Evolutionary conservation across 2,113 vertebrate species (phyloP), one percentile per base, ranked within the genome.

Genomic region (Nansenia antarctica): DNA sequence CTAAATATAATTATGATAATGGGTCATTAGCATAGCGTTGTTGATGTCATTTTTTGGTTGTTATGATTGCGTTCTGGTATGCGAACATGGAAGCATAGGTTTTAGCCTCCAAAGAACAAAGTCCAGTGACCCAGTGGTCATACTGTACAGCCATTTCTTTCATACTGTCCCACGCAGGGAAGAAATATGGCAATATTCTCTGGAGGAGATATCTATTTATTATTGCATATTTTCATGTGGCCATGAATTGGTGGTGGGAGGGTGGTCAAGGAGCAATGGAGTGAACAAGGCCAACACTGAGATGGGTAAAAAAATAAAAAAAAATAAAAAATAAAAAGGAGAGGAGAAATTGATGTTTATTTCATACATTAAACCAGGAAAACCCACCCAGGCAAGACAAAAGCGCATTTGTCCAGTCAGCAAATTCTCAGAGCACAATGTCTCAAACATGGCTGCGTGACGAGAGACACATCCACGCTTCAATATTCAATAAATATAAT

Each of bases 401-500:
- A 60, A 60, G 31, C 72, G 73, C 72, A 78, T 70, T 74, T 82
- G 79, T 79, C 64, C 34, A 70, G 77, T 89, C 85, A 88, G 85
- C 85, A 76, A 34, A 60, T 6, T 45, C 61, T 63, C 74, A 1
- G n/a, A 67, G 66, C 70, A 15, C 68, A 67, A 57, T 71, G 66
- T 73, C 70, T 81, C 77, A 22, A 78, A 82, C 67, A 67, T 7
- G 69, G 89, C 86, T 86, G 81, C 82, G 83, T 18, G 20, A 57
- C n/a, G 89, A 90, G 93, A 93, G 76, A 84, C 74, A 85, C 76
- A 93, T 89, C 91, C 89, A 92, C 89, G 87, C 91, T 90, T 88
- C 89, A 92, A 93, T 94, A 95, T 94, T 96, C 94, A 91, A 95
- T 94, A 95, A 94, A 96, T 95, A 95, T 94, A 94, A 96, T 95